A percentile compares a stretch with the other conserved stretches of the same genome.
These are phyloP conservation scores for Oppia nitens DNA, from an alignment of 1,140 invertebrate genomes.

Conservation along the genomic window DNA sequence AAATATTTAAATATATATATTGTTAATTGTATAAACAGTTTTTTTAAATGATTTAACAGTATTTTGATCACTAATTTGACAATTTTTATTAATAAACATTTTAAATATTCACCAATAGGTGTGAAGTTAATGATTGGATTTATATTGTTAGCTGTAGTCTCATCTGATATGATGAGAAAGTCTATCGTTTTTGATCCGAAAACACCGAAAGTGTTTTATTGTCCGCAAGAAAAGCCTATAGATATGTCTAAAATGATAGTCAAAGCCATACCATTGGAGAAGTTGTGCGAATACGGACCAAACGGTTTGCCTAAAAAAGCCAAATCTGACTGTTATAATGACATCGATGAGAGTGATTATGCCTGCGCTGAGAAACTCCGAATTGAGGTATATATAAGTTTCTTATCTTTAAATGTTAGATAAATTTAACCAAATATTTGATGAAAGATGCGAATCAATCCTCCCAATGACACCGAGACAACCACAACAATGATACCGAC, in stretches of 20 bases:
- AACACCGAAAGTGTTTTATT: slow-evolving; percentile 65
- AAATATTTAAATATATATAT: background rate
- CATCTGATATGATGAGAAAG: slow-evolving; percentile 56
- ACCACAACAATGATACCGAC: slow-evolving; percentile 16
- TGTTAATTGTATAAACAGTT: background rate
- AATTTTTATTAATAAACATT: no score
- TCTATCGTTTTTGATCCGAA: slow-evolving; percentile 65
- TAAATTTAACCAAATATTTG: background rate
- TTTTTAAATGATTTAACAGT: background rate
- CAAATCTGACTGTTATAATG: slow-evolving; percentile 61
- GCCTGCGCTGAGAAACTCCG: slow-evolving; percentile 64
- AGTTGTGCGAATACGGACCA: slow-evolving; percentile 57
- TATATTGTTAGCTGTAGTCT: slow-evolving; percentile 4
- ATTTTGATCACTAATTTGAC: background rate
- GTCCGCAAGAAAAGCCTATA: slow-evolving; percentile 53
- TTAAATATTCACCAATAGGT: no score
- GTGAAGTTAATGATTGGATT: background rate
- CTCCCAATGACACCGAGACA: slow-evolving; percentile 12
- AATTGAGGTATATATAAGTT: slow-evolving; percentile 43
- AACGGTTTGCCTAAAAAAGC: slow-evolving; percentile 45
- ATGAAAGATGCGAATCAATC: slow-evolving; percentile 15
- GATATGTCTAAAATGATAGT: slow-evolving; percentile 33
- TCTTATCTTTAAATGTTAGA: background rate
- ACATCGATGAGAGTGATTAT: slow-evolving; percentile 58
- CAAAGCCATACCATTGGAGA: slow-evolving; percentile 45